Conservation (phyloP, 2,888 invertebrate species). For the Oscheius myriophilus region DNA sequence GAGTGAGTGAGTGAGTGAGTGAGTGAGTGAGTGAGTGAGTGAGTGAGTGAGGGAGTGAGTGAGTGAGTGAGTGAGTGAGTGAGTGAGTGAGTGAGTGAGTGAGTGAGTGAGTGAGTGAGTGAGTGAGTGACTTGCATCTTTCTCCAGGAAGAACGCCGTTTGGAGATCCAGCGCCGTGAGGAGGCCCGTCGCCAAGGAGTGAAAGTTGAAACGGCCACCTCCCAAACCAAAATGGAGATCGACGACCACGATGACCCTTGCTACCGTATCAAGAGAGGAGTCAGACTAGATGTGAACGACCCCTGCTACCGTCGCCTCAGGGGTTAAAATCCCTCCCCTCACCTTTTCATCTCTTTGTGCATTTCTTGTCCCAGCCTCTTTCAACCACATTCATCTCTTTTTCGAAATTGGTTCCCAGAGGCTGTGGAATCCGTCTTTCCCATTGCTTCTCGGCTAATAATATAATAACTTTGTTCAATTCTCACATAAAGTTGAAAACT, state of each 20-base stretch:
- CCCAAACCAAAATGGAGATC: background rate
- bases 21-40: background rate
- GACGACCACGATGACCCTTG: conserved; percentile 25
- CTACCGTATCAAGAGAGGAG: conserved; percentile 24
- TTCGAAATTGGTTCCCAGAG: too few species aligned
- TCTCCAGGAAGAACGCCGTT: conserved; percentile 22
- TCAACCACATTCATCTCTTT: too few species aligned
- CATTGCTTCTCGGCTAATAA: too few species aligned
- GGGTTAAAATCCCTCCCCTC: background rate
- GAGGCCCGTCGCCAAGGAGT: conserved; percentile 12
- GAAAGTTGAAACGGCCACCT: background rate
- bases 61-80: background rate
- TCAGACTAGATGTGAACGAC: conserved; percentile 13
- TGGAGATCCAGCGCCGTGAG: conserved; percentile 20
- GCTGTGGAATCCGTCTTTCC: too few species aligned
- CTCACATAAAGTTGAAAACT: background rate
- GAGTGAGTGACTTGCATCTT: background rate
- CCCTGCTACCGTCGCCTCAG: conserved; percentile 25
- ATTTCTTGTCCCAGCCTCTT: too few species aligned
- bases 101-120: background rate
- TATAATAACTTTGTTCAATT: too few species aligned
- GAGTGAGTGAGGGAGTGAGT: background rate
- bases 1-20: background rate
- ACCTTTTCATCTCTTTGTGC: background rate
- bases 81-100: background rate